Base-by-base conservation (phyloP, 2,113 vertebrate genomes). In the Syrmaticus mikado region DNA sequence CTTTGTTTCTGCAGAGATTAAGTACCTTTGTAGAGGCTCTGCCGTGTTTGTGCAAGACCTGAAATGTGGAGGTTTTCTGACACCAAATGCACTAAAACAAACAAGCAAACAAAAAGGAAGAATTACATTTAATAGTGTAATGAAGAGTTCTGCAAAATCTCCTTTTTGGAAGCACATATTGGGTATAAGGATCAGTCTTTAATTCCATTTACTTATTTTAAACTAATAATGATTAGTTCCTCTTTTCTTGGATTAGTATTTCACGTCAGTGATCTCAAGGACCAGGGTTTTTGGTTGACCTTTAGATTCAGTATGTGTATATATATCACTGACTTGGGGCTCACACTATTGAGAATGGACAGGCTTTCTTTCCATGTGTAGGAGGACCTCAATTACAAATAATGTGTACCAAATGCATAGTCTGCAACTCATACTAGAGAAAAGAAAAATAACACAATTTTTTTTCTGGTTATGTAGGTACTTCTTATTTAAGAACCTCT, bases 241-340 rank as follows among this genome's bases (percentile, higher is more conserved):
- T 70, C 62, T 70, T 85, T 66, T 36, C 67, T 89, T 76, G 64
- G 21, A 18, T 80, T 46, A 36, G 1, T 92, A 83, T 95, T 92
- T 95, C 64, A 91, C 79, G 87, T 85, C 48, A 87, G 41, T 90
- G 67, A 80, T 94, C 78, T 82, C 67, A 73, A 73, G 83, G 80
- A 94, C 90, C 16, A 21, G 71, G 75, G 36, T 66, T 62, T 79
- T 60, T 48, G 36, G 87, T 7, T 91, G 92, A 94, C 87, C 85
- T 95, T 89, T 82, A 73, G 79, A 67, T 74, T 89, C 64, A 83
- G 58, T 70, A 2, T 85, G 32, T 70, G 32, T 70, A 73, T 9
- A 50, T 55, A 55, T 58, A 34, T 91, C 78, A 77, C 87, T 92
- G 72, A 87, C 85, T 77, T 80, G 68, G 64, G 82, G 67, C 67